Conservation (phyloP, 1,140 invertebrate species). For the Acromyrmex heyeri region DNA sequence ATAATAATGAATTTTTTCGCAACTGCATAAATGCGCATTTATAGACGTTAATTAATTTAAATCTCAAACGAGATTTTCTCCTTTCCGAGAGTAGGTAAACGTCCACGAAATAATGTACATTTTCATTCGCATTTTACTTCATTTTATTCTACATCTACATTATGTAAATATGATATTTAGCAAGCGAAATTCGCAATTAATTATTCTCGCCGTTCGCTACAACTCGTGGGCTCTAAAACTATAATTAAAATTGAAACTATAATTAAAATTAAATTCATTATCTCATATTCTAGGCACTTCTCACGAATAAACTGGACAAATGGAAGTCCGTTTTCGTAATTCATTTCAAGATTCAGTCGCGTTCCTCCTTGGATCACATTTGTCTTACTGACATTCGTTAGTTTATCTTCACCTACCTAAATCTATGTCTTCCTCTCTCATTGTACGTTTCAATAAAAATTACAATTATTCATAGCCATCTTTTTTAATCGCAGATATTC, state of each 20-base stretch:
- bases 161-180: slow-evolving; percentile 32
- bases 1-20: not conserved
- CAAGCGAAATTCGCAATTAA: slow-evolving; percentile 7
- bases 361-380: not conserved
- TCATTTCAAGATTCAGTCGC: not conserved
- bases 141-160: slow-evolving; percentile 38
- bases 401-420: not conserved
- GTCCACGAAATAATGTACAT: not conserved
- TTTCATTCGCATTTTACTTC: slow-evolving; percentile 23
- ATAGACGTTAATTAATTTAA: not conserved
- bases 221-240: slow-evolving; percentile 7
- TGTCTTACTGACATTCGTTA: not conserved
- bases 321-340: not conserved
- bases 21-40: not conserved
- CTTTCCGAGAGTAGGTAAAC: not conserved
- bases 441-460: not conserved
- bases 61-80: not conserved
- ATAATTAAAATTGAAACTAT: slow-evolving; percentile 38
- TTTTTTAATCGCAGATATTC: not conserved
- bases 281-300: not conserved
- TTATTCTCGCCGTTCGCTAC: slow-evolving; percentile 4
- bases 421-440: not conserved
- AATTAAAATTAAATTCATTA: slow-evolving; percentile 30
- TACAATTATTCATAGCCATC: not conserved
- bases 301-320: not conserved